A percentile compares a stretch with the other conserved stretches of the same genome.
Conservation (phyloP, 2,888 invertebrate species). For the Diadegma fenestrale region DNA sequence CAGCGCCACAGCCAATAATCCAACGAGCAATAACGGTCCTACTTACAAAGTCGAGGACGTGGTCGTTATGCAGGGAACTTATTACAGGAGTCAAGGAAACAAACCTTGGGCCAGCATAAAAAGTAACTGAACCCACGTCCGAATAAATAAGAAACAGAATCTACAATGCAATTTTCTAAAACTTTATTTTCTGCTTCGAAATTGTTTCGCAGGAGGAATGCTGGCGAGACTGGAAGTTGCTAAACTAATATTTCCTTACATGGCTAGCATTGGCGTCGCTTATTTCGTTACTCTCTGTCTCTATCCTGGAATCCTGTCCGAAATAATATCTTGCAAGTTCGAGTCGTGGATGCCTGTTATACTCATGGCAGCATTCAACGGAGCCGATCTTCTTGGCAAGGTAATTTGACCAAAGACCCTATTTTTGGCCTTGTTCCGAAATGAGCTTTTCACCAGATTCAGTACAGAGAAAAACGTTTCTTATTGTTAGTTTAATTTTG, state of each 20-base stretch:
- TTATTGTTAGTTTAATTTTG: too few relatives aligned
- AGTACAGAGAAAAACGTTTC: too few relatives aligned
- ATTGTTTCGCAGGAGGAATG: conserved; percentile 87
- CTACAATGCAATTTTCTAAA: background rate
- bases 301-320: conserved; percentile 96
- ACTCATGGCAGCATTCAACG: conserved; percentile 95
- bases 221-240: conserved; percentile 92
- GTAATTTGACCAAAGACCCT: conserved; percentile 85
- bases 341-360: conserved; percentile 96
- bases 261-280: conserved; percentile 94
- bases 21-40: conserved; percentile 85
- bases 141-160: background rate
- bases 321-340: conserved; percentile 93
- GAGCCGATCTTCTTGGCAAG: conserved; percentile 94
- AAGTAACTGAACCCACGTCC: conserved; percentile 80
- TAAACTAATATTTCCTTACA: conserved; percentile 94
- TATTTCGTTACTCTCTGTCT: conserved; percentile 96
- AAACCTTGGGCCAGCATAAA: conserved; percentile 86
- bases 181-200: background rate
- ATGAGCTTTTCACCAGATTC: too few relatives aligned
- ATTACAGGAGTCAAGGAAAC: conserved; percentile 82
- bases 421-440: too few relatives aligned
- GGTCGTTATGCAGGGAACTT: conserved; percentile 87
- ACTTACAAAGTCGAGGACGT: conserved; percentile 92
- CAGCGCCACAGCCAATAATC: conserved; percentile 86